A percentile compares a stretch with the other conserved stretches of the same genome.
Conservation (phyloP, 2,888 invertebrate genomes). For the Pemphredon lugubris region DNA sequence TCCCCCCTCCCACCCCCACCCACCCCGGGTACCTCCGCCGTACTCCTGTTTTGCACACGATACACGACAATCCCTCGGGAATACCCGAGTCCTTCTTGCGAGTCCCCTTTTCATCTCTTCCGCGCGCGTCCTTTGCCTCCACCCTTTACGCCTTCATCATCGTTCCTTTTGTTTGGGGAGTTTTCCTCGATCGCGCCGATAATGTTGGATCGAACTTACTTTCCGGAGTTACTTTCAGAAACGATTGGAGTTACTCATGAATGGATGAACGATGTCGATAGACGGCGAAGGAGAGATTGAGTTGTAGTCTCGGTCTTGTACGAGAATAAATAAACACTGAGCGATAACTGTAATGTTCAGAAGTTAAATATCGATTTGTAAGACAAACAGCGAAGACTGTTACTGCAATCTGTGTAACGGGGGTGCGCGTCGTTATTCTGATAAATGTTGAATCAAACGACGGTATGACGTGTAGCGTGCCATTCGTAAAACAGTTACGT, state of each 20-base stretch:
- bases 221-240: slow-evolving; percentile 4
- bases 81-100: slow-evolving; percentile 57
- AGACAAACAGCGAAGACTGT: too few species aligned
- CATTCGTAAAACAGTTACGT: too few species aligned
- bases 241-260: slow-evolving; percentile 35
- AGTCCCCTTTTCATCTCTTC: slow-evolving; percentile 56
- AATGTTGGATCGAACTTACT: slow-evolving; percentile 35
- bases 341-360: too few species aligned
- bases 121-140: slow-evolving; percentile 17
- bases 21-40: slow-evolving; percentile 18
- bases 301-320: slow-evolving; percentile 19
- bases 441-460: too few species aligned
- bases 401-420: too few species aligned
- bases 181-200: slow-evolving; percentile 44
- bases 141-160: slow-evolving; percentile 30
- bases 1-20: slow-evolving; percentile 7
- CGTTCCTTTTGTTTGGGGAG: slow-evolving; percentile 1
- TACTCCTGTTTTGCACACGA: slow-evolving; percentile 62
- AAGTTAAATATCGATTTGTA: too few species aligned
- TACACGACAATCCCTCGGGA: slow-evolving; percentile 68
- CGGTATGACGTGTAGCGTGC: too few species aligned
- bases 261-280: slow-evolving; percentile 22
- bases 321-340: slow-evolving; percentile 4
- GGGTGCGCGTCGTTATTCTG: too few species aligned
- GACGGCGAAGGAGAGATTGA: slow-evolving; percentile 23